Conservation (phyloP, 2,888 invertebrate genomes). For the Pandemis cinnamomeana region DNA sequence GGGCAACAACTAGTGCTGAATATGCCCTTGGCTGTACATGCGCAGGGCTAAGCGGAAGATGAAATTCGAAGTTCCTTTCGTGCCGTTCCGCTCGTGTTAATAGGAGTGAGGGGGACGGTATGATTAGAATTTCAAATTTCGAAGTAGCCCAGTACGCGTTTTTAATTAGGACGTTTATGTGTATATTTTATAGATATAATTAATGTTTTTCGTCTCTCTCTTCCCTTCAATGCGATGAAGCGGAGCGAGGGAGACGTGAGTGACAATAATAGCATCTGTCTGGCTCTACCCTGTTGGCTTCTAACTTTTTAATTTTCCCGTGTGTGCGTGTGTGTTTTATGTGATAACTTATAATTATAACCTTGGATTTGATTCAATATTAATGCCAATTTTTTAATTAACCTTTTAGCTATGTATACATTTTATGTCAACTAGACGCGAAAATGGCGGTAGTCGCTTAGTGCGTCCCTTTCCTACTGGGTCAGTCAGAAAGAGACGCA, state of each 20-base stretch:
- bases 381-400: slow-evolving; percentile 23
- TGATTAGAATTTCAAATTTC: no score
- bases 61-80: no score
- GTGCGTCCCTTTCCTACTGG: no score
- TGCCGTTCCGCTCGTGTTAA: no score
- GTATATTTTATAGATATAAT: background rate
- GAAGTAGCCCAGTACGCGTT: no score
- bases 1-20: no score
- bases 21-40: no score
- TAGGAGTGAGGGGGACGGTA: no score
- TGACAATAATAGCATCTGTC: slow-evolving; percentile 44
- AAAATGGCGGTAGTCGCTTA: no score
- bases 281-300: slow-evolving; percentile 55
- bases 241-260: slow-evolving; percentile 18
- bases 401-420: background rate
- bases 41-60: no score
- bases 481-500: no score
- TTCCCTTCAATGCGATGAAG: slow-evolving; percentile 10
- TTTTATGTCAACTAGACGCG: no score
- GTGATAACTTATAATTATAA: slow-evolving; percentile 42
- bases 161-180: background rate
- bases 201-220: slow-evolving; percentile 14
- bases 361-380: slow-evolving; percentile 26
- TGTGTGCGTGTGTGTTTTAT: slow-evolving; percentile 49
- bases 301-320: slow-evolving; percentile 44